A percentile compares a stretch with the other conserved stretches of the same genome.
Conservation (phyloP, 2,888 invertebrate genomes). For the Empis livida region DNA sequence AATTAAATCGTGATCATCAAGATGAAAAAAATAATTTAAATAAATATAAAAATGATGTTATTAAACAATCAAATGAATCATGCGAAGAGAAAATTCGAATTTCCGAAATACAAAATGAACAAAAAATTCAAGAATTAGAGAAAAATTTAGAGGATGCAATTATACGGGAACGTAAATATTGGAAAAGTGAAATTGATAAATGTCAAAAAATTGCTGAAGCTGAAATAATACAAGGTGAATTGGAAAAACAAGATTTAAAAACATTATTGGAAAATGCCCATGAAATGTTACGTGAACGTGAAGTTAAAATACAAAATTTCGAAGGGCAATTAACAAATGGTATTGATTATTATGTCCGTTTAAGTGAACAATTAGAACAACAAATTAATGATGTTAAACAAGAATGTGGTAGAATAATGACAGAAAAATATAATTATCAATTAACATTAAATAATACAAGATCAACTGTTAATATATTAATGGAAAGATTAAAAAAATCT, state of each 20-base stretch:
- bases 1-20: slow-evolving; percentile 10
- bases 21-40: slow-evolving; percentile 9
- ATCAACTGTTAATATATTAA: slow-evolving; percentile 33
- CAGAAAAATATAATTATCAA: slow-evolving; percentile 36
- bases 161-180: slow-evolving; percentile 35
- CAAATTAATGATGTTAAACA: slow-evolving; percentile 33
- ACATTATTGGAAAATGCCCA: slow-evolving; percentile 32
- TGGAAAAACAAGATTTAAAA: slow-evolving; percentile 40
- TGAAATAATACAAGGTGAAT: slow-evolving; percentile 40
- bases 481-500: slow-evolving; percentile 36
- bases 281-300: slow-evolving; percentile 32
- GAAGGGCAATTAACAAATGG: slow-evolving; percentile 32
- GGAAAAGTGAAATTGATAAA: slow-evolving; percentile 39
- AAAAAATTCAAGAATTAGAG: slow-evolving; percentile 37
- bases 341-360: slow-evolving; percentile 30
- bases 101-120: slow-evolving; percentile 33
- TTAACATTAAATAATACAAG: slow-evolving; percentile 33
- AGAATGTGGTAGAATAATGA: slow-evolving; percentile 30
- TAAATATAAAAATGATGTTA: slow-evolving; percentile 17
- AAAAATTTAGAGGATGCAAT: slow-evolving; percentile 33
- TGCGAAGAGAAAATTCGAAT: slow-evolving; percentile 31
- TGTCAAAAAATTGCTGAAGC: slow-evolving; percentile 43
- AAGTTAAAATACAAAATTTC: slow-evolving; percentile 31
- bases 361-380: slow-evolving; percentile 30
- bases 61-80: slow-evolving; percentile 30